Evolutionary conservation across 2,888 invertebrate genomes (phyloP), one percentile per base, ranked within the genome.

Genomic region (Drosophila mulleri): DNA sequence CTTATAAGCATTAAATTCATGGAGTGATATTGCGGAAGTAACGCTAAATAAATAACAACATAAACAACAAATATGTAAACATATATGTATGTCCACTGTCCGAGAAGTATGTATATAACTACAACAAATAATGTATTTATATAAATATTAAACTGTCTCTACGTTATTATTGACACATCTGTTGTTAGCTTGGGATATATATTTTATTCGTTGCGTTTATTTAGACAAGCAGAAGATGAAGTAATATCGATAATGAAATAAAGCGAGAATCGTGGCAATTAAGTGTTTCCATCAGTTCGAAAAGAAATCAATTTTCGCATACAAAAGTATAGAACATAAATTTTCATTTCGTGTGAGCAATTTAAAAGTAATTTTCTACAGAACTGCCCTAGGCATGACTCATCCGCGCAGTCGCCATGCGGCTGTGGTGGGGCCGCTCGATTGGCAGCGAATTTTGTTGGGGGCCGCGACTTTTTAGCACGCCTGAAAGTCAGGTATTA

Each of bases 401-500:
- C 82, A 82, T 68, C 23, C 42, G 54, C 9, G 18, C 32, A 64
- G 23, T 41, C 59, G 32, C 67, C 65, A 62, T 32, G 50, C 63
- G 67, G 52, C 52, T 41, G 62, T 68, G 70, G 56, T 68, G 70
- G 75, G 50, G 66, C 67, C 65, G 69, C 72, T 80, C 81, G 80
- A 83, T 73, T 81, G 83, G 78, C 75, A 75, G 47, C 50, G 56
- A 83, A 75, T 67, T 59, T 59, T 66, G 68, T 66, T 74, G 47
- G 75, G 66, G 67, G 64, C 44, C 58, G 73, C 78, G 61, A 68
- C 60, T 71, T 67, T 78, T 78, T 72, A 66, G 78, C 75, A 58
- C 63, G 72, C 67, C 29, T 72, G 72, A 72, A 72, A 72, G 78
- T 76, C 80, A 76, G 78, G 74, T 83, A 86, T 86, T 82, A 78